Base-by-base conservation (phyloP, 2,113 vertebrate genomes). In the Scytalopus superciliaris region DNA sequence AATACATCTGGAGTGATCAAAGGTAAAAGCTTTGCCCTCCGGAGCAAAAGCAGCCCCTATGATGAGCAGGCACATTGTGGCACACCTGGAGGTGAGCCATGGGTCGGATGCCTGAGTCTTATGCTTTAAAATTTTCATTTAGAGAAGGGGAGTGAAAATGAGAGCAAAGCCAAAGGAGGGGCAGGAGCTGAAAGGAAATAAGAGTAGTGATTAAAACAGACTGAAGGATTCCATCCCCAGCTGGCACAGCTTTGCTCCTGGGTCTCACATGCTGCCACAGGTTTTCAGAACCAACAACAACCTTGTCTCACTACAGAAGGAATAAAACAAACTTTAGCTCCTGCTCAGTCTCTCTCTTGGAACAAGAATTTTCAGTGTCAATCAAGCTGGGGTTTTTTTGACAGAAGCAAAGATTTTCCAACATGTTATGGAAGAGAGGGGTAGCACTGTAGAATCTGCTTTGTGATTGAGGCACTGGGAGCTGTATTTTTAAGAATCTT, bases 1-100 rank as follows among this genome's bases (percentile, higher is more conserved):
- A 92, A 86, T 87, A 53, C 77, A 87, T 92, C 86, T 94, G 91
- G 75, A 88, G 68, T 81, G 89, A 94, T 95, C 94, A 95, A 94
- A 97, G 89, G 56, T 81, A 87, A 67, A 87, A 78, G 77, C 66
- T 91, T 64, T 94, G 84, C 93, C 86, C 84, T 92, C 64, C 1
- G 1, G 89, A 97, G 89, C 73, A 93, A 87, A 86, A 67, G 55
- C 83, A 89, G 76, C 52, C 76, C 67, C 68, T 60, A 0, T 47
- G 95, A 74, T 5, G n/a, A 92, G 80, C 80, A 94, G 69, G 40
- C 47, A 63, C 28, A 67, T 72, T 68, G 94, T 93, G 89, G 80
- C 93, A 94, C 89, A 93, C 91, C 84, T 95, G 93, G 89, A 81
- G 77, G 73, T 82, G 84, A 97, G 80, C 93, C 80, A 21, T n/a